Percentiles rank a stretch among this genome's conserved stretches.
phyloP scores from a whole-genome alignment of 1,140 invertebrate species.

The Drosophila sp. region DNA sequence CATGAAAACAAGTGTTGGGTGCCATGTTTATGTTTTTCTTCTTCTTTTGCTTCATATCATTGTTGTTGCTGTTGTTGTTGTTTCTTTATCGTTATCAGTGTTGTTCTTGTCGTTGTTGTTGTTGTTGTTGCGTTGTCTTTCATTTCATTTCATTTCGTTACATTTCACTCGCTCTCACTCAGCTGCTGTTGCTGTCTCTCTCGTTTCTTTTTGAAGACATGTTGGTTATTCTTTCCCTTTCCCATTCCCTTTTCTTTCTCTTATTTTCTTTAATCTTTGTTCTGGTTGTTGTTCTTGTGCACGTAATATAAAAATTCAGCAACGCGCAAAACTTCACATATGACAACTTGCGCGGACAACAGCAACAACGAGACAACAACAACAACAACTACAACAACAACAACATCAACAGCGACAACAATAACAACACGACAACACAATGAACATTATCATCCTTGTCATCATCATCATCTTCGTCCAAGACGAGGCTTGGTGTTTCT shows the following conservation, averaged over 20 bases:
- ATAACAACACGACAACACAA: conserved; percentile 17
- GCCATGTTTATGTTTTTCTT: conserved; percentile 69
- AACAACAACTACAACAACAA: conserved; percentile 8
- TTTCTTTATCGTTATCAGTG: conserved; percentile 10
- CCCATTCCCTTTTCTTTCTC: not conserved
- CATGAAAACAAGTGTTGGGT: conserved; percentile 72
- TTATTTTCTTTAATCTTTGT: conserved; percentile 40
- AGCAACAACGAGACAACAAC: conserved; percentile 8
- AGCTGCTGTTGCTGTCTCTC: conserved; percentile 12
- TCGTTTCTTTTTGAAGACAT: conserved; percentile 73
- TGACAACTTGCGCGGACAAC: conserved; percentile 56
- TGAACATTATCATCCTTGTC: conserved; percentile 10
- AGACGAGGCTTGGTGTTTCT: conserved; percentile 44
- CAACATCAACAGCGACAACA: conserved; percentile 25
- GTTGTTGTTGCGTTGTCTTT: conserved; percentile 48
- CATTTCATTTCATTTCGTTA: conserved; percentile 50
- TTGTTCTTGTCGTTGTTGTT: not conserved
- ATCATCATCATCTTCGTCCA: conserved; percentile 25
- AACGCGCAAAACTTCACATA: conserved; percentile 79
- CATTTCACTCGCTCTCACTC: conserved; percentile 11
- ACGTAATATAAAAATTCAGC: conserved; percentile 78
- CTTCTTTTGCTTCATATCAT: not conserved
- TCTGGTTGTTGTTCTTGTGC: conserved; percentile 40
- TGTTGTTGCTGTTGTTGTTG: conserved; percentile 37
- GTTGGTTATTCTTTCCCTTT: conserved; percentile 34